Evolutionary conservation across 2,113 vertebrate species (phyloP).

Genomic region (Miniopterus natalensis): DNA sequence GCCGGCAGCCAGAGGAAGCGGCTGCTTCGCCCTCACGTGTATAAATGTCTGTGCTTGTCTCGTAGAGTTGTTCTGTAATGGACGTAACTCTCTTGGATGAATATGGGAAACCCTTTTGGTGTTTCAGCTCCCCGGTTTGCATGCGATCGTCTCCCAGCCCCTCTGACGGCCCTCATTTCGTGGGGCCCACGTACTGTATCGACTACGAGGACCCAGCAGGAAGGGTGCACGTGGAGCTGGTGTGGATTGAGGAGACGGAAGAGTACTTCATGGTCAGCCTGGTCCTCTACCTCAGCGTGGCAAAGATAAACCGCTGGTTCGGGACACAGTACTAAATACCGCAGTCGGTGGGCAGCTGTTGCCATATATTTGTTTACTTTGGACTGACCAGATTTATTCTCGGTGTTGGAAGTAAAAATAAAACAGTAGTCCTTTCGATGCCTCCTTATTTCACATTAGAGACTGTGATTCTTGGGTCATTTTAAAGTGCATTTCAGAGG

Average conservation of each 20-base stretch:
- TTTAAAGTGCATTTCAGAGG: neutral
- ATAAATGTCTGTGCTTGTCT: constrained; percentile 52
- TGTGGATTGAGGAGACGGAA: constrained; percentile 85
- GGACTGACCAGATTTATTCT: neutral
- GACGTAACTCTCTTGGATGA: constrained; percentile 88
- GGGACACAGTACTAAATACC: constrained; percentile 85
- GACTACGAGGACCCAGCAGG: constrained; percentile 85
- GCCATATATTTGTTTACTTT: neutral
- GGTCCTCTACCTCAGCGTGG: constrained; percentile 84
- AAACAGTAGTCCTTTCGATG: constrained; percentile 26
- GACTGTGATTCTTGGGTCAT: neutral
- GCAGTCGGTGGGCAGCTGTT: neutral
- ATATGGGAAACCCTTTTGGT: constrained; percentile 88
- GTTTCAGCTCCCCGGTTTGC: constrained; percentile 87
- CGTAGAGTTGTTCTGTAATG: constrained; percentile 88
- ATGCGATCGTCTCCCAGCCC: constrained; percentile 60
- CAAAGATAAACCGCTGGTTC: constrained; percentile 87
- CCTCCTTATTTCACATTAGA: constrained; percentile 37
- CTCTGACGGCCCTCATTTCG: constrained; percentile 67
- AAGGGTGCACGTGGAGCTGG: constrained; percentile 81
- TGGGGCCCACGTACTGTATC: constrained; percentile 81
- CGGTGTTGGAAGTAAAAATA: constrained; percentile 63
- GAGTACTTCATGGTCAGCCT: constrained; percentile 87
- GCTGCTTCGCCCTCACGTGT: fast-evolving
- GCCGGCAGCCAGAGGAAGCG: neutral